These are phyloP conservation scores for Calypte anna DNA, from an alignment of 2,113 vertebrate genomes.

Conservation along the genomic window DNA sequence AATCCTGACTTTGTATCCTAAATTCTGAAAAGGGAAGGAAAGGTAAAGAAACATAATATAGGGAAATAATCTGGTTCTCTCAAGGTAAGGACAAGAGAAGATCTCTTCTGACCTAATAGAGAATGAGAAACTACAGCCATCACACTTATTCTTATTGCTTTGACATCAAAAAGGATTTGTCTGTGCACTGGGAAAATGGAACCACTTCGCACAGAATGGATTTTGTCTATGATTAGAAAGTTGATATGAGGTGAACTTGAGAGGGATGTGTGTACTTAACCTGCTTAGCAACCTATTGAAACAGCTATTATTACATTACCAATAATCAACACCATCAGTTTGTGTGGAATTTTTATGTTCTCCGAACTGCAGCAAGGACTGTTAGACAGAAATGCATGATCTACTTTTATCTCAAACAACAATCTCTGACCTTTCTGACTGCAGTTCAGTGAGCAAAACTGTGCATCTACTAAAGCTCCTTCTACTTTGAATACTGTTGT, in stretches of 20 bases:
- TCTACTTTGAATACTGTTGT: not conserved
- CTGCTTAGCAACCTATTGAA: not conserved
- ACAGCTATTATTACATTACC: not conserved
- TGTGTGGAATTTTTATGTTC: not conserved
- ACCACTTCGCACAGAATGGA: not conserved
- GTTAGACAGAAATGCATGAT: not conserved
- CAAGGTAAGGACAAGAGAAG: not conserved
- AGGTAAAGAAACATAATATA: not conserved
- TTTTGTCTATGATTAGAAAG: not conserved
- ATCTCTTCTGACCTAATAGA: not conserved
- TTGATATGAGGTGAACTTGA: not conserved
- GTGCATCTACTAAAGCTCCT: not conserved
- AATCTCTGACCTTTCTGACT: not conserved
- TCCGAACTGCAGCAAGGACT: not conserved
- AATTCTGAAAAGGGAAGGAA: not conserved
- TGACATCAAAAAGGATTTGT: not conserved
- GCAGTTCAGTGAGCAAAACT: not conserved
- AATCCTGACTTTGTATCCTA: not conserved
- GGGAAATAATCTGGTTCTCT: not conserved
- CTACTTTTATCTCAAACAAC: not conserved
- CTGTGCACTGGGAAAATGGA: not conserved
- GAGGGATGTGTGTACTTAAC: not conserved
- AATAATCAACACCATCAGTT: not conserved
- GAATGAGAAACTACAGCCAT: not conserved
- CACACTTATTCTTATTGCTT: not conserved